Base-by-base conservation (phyloP, 1,140 invertebrate genomes). In the Diorhabda carinulata region DNA sequence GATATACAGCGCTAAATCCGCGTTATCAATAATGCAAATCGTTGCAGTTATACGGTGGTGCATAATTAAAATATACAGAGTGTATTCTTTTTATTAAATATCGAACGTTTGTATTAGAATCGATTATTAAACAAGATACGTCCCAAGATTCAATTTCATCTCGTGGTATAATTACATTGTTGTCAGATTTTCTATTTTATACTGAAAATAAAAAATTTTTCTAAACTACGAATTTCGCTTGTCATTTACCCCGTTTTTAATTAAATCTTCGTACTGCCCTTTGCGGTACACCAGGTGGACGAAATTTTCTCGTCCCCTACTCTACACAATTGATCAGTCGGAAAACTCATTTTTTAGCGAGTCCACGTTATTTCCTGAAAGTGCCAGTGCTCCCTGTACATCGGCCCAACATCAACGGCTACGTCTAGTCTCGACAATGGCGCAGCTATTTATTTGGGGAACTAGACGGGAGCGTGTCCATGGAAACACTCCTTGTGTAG, bases 291-390 rank as follows among this genome's bases (percentile, higher is more conserved):
- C 45, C 63, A 60, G n/a, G 10, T 42, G 45, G 25, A 47, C 44
- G 47, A 52, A 52, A 52, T 52, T 52, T n/a, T 25, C 40, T 10
- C 44, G 58, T 63, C 66, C 70, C 64, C 52, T 8, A 45, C 9
- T 60, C 61, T 72, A 45, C 52, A 69, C 68, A 68, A 70, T 72
- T 70, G 66, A 70, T 70, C 71, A 70, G 43, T 67, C 61, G 71
- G 66, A 70, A 70, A 72, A 70, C 71, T 72, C 68, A 68, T 65
- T 72, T 72, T 72, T 72, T 72, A 70, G 59, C 40, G 45, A 61
- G 66, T 70, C 60, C 62, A 61, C 56, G 58, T 61, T 67, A 73
- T 70, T 70, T 73, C 72, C 68, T 60, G 68, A 70, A 68, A 72
- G 71, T 67, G 71, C 9, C 71, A 68, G 57, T 64, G 70, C 63